These are phyloP conservation scores for Penaeus vannamei DNA, from an alignment of 1,140 invertebrate species.

Conservation along the genomic window DNA sequence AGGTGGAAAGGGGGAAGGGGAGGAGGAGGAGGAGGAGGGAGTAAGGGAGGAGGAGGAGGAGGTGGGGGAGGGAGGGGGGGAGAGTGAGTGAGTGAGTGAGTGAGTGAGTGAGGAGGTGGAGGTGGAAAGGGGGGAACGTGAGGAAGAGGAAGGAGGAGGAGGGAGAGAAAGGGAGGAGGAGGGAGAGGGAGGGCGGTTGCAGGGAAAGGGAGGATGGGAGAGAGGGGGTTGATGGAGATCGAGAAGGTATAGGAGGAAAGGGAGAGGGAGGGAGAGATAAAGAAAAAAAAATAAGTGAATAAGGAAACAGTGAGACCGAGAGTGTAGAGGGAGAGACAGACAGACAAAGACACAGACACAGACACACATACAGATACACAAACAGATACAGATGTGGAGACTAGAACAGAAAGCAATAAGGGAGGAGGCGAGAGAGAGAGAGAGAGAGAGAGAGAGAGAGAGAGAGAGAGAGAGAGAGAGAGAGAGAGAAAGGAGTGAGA, in stretches of 20 bases:
- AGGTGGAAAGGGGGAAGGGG: neutral
- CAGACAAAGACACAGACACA: conserved; percentile 24
- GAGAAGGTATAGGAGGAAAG: neutral
- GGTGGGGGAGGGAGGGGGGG: no score
- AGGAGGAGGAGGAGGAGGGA: no score
- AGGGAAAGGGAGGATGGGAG: neutral
- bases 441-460: no score
- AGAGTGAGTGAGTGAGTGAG: neutral
- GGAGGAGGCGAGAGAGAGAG: neutral
- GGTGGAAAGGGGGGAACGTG: neutral
- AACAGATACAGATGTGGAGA: neutral
- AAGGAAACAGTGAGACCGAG: neutral
- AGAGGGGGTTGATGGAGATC: neutral
- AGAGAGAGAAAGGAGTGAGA: neutral
- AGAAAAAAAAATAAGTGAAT: neutral
- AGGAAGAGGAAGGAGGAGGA: neutral
- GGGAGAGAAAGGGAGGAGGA: neutral
- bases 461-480: neutral
- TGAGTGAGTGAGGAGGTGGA: neutral
- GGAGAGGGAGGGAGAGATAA: neutral
- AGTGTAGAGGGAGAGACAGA: neutral
- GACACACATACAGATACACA: conserved; percentile 25
- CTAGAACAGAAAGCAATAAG: neutral
- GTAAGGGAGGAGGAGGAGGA: neutral
- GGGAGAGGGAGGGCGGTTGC: neutral